Conservation (phyloP, 2,113 vertebrate genomes). For the Elephas maximus region DNA sequence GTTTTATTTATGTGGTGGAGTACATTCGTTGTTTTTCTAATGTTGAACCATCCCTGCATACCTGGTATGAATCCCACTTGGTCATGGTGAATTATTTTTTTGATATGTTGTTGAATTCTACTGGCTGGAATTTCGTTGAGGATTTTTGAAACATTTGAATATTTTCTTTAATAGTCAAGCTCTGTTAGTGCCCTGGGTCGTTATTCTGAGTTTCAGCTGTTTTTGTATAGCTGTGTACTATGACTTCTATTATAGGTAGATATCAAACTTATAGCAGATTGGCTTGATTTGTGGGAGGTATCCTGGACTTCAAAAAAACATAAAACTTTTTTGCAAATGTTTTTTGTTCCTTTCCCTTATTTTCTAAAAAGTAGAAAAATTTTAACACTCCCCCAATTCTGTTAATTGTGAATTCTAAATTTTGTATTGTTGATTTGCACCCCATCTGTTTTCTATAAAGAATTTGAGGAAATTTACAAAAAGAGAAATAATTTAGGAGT, state of each 20-base stretch:
- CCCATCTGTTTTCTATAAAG: slow-evolving; percentile 30
- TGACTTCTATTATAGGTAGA: background rate
- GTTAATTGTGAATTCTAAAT: slow-evolving; percentile 51
- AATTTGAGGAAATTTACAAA: slow-evolving; percentile 29
- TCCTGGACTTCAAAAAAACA: slow-evolving; percentile 15
- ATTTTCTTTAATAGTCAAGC: background rate
- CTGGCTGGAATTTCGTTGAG: too few species aligned
- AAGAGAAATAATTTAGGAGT: background rate
- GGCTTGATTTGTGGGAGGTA: slow-evolving; percentile 5
- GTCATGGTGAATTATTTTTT: too few species aligned
- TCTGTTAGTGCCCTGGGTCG: background rate
- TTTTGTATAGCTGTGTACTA: background rate
- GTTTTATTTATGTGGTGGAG: too few species aligned
- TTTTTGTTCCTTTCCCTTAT: slow-evolving; percentile 45
- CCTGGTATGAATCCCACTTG: too few species aligned
- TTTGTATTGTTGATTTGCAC: slow-evolving; percentile 42
- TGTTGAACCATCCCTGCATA: too few species aligned
- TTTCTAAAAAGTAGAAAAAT: slow-evolving; percentile 59
- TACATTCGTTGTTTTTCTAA: too few species aligned
- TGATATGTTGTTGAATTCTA: too few species aligned
- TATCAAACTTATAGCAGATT: slow-evolving; percentile 18
- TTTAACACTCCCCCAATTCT: background rate
- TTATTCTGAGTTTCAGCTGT: slow-evolving; percentile 25
- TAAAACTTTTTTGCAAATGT: background rate
- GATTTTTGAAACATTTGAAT: background rate